These are phyloP conservation scores for Callipepla californica DNA, from an alignment of 2,113 vertebrate genomes.

Conservation along the genomic window DNA sequence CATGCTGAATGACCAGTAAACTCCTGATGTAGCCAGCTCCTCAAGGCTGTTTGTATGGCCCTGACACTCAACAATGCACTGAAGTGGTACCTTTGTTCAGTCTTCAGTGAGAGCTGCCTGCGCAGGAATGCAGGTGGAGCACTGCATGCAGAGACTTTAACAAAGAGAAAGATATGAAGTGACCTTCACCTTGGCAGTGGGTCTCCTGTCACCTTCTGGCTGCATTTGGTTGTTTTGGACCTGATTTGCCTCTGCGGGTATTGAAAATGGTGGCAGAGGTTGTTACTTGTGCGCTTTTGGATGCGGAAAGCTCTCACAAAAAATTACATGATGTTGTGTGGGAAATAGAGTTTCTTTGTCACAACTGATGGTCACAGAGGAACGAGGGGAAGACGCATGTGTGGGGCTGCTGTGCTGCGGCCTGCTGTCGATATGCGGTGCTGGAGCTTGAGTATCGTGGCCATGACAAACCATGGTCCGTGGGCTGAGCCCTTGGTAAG, in stretches of 20 bases:
- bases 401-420: not conserved
- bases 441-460: rapidly evolving
- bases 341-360: not conserved
- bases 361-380: not conserved
- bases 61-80: not conserved
- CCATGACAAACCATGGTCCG: not conserved
- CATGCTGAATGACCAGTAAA: not conserved
- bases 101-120: not conserved
- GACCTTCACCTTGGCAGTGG: not conserved
- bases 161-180: not conserved
- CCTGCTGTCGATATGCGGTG: not conserved
- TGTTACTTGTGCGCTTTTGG: not conserved
- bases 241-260: not conserved
- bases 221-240: not conserved
- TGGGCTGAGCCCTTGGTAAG: not conserved
- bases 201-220: not conserved
- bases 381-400: not conserved
- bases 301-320: not conserved
- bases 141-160: not conserved
- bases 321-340: not conserved
- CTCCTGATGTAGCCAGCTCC: not conserved
- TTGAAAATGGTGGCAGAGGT: not conserved
- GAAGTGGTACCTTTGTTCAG: not conserved
- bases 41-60: not conserved
- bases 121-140: not conserved